Base-by-base conservation (phyloP, 2,888 invertebrate species). In the Agrochola lychnidis region DNA sequence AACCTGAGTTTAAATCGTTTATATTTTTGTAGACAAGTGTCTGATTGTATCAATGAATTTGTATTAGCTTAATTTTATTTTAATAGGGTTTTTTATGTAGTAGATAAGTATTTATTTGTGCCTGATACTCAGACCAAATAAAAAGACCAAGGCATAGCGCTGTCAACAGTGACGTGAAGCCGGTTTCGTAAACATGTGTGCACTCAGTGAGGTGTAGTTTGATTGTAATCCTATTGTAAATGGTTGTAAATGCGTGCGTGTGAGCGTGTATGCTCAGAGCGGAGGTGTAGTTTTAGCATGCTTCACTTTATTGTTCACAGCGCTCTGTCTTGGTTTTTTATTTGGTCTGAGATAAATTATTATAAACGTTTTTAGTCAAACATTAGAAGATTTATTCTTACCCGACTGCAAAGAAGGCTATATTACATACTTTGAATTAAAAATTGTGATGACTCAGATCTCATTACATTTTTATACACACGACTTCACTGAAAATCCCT, bases 1-100 rank as follows among this genome's bases (percentile, higher is more conserved):
- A 91, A 76, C 94, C 95, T 67, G 95, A 96, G 88, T 93, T 96
- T 89, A 93, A 88, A 90, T 92, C 95, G 19, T 95, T 90, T 90
- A 89, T 88, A 75, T 95, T 95, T 89, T 79, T 95, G 70, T 95
- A 92, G 79, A 73, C 70, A 62, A 45, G 16, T 70, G 36, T 76
- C 16, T 70, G 36, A 59, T 57, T 57, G n/a, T 53, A 57, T 56
- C 56, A 56, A 56, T 80, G 30, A 22, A 59, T 67, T 53, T 59
- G 40, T 63, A 74, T 48, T 56, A 61, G 42, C 22, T n/a, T 63
- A 56, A 16, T 51, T 16, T 59, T 63, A 25, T 61, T 25, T 59
- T 25, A 5, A 25, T 66, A 62, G 19, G 63, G 5, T 48, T 40
- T 72, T 30, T 12, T 72, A 51, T 36, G n/a, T 66, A 14, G 9